Percentiles rank a stretch among this genome's conserved stretches.
These are phyloP conservation scores for Aspidoscelis tigris DNA, from an alignment of 2,113 vertebrate genomes.

Conservation along the genomic window DNA sequence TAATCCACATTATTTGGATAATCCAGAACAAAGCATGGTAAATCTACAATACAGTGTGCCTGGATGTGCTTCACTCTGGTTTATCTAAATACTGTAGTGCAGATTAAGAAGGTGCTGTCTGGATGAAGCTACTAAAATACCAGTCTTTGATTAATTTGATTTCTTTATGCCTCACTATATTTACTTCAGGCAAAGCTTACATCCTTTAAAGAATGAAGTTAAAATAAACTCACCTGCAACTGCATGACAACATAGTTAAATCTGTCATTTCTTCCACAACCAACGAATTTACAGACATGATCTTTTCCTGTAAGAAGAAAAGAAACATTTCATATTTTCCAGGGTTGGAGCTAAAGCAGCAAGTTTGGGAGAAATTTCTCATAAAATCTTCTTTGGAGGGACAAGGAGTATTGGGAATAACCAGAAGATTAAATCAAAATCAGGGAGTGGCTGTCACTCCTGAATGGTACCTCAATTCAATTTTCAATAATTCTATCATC, in stretches of 20 bases:
- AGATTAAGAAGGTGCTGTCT: too few species aligned
- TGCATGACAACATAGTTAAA: conserved; percentile 99
- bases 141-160: neutral
- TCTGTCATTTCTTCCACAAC: conserved; percentile 95
- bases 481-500: neutral
- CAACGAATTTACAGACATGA: conserved; percentile 96
- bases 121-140: too few species aligned
- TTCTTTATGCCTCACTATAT: neutral
- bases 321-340: conserved; percentile 41
- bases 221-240: conserved; percentile 85
- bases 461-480: neutral
- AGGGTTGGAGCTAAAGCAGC: neutral
- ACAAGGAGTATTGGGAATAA: neutral
- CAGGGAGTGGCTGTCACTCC: neutral
- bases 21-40: too few species aligned
- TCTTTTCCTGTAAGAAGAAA: conserved; percentile 87
- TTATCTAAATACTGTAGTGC: too few species aligned
- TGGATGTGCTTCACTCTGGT: too few species aligned
- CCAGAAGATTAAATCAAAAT: neutral
- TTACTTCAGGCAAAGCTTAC: neutral
- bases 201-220: neutral
- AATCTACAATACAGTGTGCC: too few species aligned
- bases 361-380: neutral
- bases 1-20: too few species aligned
- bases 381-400: neutral